Evolutionary conservation across 2,113 vertebrate species (phyloP).

Genomic region (Chascanopsetta lugubris): DNA sequence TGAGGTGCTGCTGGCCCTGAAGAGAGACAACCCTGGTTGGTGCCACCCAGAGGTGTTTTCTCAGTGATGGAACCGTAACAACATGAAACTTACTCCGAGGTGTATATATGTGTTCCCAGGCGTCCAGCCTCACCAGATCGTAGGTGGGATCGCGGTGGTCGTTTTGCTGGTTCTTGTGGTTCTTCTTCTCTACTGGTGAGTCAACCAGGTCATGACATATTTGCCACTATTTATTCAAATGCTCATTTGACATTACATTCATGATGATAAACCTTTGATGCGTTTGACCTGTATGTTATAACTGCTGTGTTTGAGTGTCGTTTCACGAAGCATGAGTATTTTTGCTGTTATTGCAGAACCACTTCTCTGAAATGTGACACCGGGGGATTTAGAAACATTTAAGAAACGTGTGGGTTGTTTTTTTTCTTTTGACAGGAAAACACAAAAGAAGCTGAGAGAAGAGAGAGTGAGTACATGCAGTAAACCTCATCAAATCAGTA

Average conservation of each 20-base stretch:
- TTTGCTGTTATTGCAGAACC: conserved; percentile 10
- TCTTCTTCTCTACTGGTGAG: conserved; percentile 59
- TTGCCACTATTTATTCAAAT: no score
- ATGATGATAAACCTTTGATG: no score
- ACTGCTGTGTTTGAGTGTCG: not conserved
- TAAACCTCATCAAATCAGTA: no score
- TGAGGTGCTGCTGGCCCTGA: conserved; percentile 28
- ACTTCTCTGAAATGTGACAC: conserved; percentile 12
- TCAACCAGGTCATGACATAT: conserved; percentile 21
- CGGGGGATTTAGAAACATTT: not conserved
- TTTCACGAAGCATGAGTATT: not conserved
- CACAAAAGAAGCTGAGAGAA: not conserved
- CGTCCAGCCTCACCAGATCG: not conserved
- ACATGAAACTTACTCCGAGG: no score
- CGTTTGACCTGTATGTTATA: no score
- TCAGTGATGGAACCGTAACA: no score
- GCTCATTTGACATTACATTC: no score
- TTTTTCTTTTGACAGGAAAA: conserved; percentile 43
- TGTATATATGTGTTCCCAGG: conserved; percentile 40
- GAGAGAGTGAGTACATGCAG: conserved; percentile 46
- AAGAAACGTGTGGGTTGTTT: not conserved
- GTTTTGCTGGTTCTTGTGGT: conserved; percentile 25
- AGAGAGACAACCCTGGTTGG: conserved; percentile 8
- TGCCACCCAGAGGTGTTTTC: no score
- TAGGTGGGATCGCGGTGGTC: conserved; percentile 37